Evolutionary conservation across 2,113 vertebrate genomes (phyloP).

Genomic region (Vidua chalybeata): DNA sequence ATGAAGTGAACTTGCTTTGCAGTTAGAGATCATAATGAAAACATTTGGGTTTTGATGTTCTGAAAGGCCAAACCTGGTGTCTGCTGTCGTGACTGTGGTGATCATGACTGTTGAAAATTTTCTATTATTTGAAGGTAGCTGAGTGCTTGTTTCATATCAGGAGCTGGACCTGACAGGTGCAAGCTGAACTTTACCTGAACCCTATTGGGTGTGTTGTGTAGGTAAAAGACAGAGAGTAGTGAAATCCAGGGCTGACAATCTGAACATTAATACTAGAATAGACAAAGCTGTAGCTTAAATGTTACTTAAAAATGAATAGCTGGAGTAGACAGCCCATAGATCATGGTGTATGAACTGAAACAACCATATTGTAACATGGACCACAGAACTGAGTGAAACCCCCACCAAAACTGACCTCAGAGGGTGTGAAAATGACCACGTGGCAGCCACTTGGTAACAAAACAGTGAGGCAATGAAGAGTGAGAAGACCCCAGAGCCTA

Average conservation of each 20-base stretch:
- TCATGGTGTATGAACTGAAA: neutral
- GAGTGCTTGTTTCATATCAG: neutral
- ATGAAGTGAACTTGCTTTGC: neutral
- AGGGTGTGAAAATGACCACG: neutral
- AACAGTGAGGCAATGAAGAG: neutral
- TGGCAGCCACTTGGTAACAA: neutral
- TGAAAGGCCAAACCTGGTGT: neutral
- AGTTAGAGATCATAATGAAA: neutral
- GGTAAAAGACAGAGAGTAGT: neutral
- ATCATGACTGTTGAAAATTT: neutral
- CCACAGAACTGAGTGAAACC: neutral
- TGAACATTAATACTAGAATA: neutral
- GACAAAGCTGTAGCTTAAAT: neutral
- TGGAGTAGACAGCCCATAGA: neutral
- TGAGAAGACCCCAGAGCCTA: neutral
- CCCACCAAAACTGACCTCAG: neutral
- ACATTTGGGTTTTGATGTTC: neutral
- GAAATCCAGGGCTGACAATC: neutral
- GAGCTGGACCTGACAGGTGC: neutral
- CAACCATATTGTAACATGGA: neutral
- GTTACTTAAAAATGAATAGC: neutral
- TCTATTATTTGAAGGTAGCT: neutral
- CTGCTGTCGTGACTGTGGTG: neutral
- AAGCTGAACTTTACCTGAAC: neutral
- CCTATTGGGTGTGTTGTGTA: neutral